These are phyloP conservation scores for Myodes glareolus DNA, from an alignment of 2,113 vertebrate species.

Conservation along the genomic window DNA sequence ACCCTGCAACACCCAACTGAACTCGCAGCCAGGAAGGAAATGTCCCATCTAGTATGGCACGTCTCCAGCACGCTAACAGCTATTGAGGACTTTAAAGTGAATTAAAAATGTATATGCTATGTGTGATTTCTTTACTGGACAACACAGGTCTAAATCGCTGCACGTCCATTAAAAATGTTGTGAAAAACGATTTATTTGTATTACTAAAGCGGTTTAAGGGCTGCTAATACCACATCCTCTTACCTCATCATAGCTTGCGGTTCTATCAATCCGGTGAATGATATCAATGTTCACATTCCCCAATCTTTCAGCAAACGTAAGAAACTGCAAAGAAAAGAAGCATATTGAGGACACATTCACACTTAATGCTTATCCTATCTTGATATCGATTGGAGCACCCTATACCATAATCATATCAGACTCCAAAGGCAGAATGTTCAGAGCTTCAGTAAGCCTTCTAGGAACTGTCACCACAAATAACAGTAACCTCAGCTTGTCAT, in stretches of 20 bases:
- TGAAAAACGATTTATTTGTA: conserved; percentile 22
- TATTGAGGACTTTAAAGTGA: background rate
- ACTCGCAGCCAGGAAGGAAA: background rate
- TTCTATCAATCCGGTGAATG: conserved; percentile 97
- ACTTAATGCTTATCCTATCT: background rate
- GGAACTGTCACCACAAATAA: background rate
- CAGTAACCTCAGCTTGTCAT: background rate
- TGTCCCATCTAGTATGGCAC: background rate
- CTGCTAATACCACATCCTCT: conserved; percentile 70
- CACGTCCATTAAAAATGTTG: background rate
- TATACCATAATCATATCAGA: background rate
- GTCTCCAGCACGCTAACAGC: background rate
- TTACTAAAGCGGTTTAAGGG: conserved; percentile 7
- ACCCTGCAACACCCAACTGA: background rate
- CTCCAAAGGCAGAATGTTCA: background rate
- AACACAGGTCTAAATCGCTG: background rate
- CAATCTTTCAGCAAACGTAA: conserved; percentile 97
- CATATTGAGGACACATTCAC: background rate
- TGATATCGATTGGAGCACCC: background rate
- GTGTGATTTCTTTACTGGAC: background rate
- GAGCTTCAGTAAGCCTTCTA: background rate
- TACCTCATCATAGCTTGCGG: conserved; percentile 94
- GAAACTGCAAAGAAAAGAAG: conserved; percentile 90
- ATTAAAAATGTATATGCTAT: background rate
- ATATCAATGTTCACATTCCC: conserved; percentile 96